Evolutionary conservation across 2,113 vertebrate genomes (phyloP).

Genomic region (Seriola quinqueradiata): DNA sequence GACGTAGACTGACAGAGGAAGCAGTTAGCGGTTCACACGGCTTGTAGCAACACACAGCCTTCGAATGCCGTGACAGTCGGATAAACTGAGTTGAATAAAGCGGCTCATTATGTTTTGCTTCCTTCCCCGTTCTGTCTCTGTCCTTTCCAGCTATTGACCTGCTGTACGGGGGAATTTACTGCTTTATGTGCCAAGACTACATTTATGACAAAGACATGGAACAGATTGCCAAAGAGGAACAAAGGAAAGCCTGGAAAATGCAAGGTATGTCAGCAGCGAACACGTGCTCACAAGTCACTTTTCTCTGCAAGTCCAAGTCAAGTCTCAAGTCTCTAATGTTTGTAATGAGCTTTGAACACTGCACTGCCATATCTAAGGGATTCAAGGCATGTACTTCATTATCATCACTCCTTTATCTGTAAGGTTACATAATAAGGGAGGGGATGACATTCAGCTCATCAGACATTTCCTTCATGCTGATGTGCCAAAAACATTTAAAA

Average conservation of each 20-base stretch:
- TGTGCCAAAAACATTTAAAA: too few species aligned
- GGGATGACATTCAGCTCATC: too few species aligned
- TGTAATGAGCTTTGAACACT: too few species aligned
- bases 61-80: neutral
- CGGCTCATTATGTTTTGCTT: neutral
- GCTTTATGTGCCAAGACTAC: slow-evolving; percentile 99
- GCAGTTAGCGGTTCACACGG: slow-evolving; percentile 28
- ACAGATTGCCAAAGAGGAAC: slow-evolving; percentile 99
- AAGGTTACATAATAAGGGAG: too few species aligned
- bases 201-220: slow-evolving; percentile 99
- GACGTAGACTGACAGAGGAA: slow-evolving; percentile 12
- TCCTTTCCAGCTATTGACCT: slow-evolving; percentile 92
- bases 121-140: slow-evolving; percentile 6
- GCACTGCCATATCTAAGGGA: too few species aligned
- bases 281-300: neutral
- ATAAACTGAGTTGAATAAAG: slow-evolving; percentile 34
- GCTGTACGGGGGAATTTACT: slow-evolving; percentile 97
- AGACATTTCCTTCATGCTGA: too few species aligned
- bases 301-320: too few species aligned
- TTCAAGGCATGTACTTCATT: too few species aligned
- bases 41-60: neutral
- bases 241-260: slow-evolving; percentile 97
- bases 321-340: too few species aligned
- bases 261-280: slow-evolving; percentile 87
- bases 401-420: too few species aligned